These are phyloP conservation scores for Drosophila nikananu DNA, from an alignment of 1,140 invertebrate species.

Conservation along the genomic window DNA sequence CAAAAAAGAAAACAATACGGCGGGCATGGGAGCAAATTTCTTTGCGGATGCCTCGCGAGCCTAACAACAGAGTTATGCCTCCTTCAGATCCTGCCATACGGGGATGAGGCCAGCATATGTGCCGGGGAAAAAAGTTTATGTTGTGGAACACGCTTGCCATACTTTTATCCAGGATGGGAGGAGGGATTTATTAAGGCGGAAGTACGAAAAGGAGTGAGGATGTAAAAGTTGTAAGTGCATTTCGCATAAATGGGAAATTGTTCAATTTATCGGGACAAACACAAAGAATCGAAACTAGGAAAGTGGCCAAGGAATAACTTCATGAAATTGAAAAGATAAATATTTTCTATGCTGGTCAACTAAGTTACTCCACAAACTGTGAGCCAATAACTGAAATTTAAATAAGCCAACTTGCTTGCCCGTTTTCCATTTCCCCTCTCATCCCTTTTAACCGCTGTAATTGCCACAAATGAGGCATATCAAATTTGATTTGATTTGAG, in stretches of 20 bases:
- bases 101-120: conserved; percentile 22
- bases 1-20: conserved; percentile 20
- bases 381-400: conserved; percentile 28
- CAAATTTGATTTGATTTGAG: conserved; percentile 67
- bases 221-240: conserved; percentile 69
- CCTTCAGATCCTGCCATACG: background rate
- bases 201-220: background rate
- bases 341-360: conserved; percentile 60
- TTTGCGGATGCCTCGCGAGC: conserved; percentile 44
- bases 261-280: conserved; percentile 65
- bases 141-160: conserved; percentile 59
- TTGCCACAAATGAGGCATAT: conserved; percentile 67
- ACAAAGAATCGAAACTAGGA: conserved; percentile 44
- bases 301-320: conserved; percentile 48
- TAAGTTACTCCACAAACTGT: conserved; percentile 12
- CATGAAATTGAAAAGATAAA: conserved; percentile 68
- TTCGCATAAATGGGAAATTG: conserved; percentile 74
- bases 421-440: no score
- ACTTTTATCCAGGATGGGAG: conserved; percentile 43
- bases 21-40: conserved; percentile 21
- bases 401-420: conserved; percentile 19
- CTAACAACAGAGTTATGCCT: conserved; percentile 51
- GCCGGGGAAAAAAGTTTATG: conserved; percentile 37
- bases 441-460: conserved; percentile 21
- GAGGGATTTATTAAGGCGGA: conserved; percentile 51